Evolutionary conservation across 2,113 vertebrate genomes (phyloP).

Genomic region (Pelecanoides urinatrix): DNA sequence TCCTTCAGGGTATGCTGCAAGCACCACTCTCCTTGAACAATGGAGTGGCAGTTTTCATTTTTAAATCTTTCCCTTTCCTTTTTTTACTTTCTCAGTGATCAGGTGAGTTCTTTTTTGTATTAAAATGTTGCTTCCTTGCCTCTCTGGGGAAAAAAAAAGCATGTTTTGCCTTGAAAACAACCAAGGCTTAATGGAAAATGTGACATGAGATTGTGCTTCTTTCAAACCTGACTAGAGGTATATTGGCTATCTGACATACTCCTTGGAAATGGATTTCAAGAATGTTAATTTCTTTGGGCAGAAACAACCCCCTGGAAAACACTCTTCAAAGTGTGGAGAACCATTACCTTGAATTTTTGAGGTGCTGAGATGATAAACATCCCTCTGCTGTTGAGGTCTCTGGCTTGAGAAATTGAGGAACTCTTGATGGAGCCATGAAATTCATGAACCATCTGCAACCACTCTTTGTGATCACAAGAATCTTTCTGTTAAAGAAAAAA

Average conservation of each 20-base stretch:
- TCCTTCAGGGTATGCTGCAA: not conserved
- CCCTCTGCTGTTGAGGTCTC: constrained; percentile 71
- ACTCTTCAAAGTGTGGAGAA: not conserved
- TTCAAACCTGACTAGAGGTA: not conserved
- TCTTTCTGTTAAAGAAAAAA: constrained; percentile 53
- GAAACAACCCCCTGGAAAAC: not conserved
- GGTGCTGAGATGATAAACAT: constrained; percentile 71
- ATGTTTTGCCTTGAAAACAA: not conserved
- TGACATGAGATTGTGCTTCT: not conserved
- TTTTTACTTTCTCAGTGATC: not conserved
- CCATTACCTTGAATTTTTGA: not conserved
- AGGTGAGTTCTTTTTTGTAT: not conserved
- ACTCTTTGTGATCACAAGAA: constrained; percentile 61
- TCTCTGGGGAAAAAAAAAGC: not conserved
- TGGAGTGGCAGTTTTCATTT: not conserved
- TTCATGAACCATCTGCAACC: constrained; percentile 75
- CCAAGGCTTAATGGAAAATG: not conserved
- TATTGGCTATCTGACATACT: not conserved
- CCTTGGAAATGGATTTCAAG: not conserved
- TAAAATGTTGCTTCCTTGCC: not conserved
- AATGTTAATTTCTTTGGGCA: not conserved
- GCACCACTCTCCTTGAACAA: not conserved
- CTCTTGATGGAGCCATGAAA: constrained; percentile 76
- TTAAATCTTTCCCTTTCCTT: not conserved
- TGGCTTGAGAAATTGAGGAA: constrained; percentile 73